Percentiles rank a stretch among this genome's conserved stretches.
These are phyloP conservation scores for Serilophus lunatus DNA, from an alignment of 2,113 vertebrate genomes.

Conservation along the genomic window DNA sequence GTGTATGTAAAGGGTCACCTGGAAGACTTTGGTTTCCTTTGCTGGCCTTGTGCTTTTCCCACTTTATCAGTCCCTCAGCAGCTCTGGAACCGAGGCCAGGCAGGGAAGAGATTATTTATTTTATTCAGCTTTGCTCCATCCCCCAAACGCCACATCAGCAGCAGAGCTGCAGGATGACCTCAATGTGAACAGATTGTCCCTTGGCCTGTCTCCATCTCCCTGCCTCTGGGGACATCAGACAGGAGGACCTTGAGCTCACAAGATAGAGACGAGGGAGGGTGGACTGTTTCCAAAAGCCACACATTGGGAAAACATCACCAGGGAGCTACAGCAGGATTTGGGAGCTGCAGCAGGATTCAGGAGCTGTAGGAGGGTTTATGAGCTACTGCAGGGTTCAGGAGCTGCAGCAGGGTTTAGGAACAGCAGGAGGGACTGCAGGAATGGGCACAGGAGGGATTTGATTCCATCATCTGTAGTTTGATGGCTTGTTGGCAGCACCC, in stretches of 20 bases:
- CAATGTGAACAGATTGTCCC: constrained; percentile 59
- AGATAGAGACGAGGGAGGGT: neutral
- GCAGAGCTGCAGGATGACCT: constrained; percentile 29
- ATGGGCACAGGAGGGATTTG: neutral
- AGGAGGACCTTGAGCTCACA: neutral
- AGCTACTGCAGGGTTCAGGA: too few species aligned
- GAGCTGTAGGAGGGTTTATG: neutral
- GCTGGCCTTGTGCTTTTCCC: neutral
- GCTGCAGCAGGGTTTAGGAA: neutral
- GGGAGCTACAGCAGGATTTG: neutral
- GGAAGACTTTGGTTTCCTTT: neutral
- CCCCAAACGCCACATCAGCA: constrained; percentile 60
- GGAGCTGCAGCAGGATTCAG: neutral
- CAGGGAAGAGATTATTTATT: neutral
- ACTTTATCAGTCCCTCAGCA: neutral
- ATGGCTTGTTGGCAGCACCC: neutral
- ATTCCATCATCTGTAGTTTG: neutral
- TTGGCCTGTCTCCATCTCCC: constrained; percentile 15
- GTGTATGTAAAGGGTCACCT: neutral
- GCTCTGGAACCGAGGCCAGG: neutral
- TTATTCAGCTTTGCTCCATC: neutral
- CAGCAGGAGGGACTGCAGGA: neutral
- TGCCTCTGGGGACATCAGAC: neutral
- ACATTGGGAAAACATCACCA: rapidly evolving
- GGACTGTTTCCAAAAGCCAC: neutral